Conservation (phyloP, 1,140 invertebrate genomes). For the Ceratina japonica region DNA sequence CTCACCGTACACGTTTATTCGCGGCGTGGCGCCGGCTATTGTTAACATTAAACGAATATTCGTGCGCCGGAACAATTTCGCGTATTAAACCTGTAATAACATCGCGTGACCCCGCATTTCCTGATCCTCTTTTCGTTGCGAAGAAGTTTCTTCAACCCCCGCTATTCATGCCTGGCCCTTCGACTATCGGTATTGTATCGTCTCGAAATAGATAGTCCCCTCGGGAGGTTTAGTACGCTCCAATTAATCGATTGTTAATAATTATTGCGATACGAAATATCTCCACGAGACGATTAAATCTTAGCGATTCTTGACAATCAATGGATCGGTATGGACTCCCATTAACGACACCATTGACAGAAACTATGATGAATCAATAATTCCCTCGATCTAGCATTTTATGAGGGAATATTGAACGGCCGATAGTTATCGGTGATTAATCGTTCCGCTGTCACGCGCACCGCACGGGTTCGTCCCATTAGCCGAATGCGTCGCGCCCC, state of each 20-base stretch:
- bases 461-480: constrained; percentile 46
- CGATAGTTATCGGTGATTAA: constrained; percentile 69
- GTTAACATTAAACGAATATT: constrained; percentile 63
- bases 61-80: constrained; percentile 64
- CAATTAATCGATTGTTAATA: background rate
- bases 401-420: constrained; percentile 65
- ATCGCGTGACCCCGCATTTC: constrained; percentile 48
- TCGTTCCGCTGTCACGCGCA: constrained; percentile 56
- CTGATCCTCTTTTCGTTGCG: constrained; percentile 57
- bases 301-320: constrained; percentile 25
- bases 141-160: background rate
- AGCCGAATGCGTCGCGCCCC: constrained; percentile 45
- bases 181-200: constrained; percentile 45
- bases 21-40: constrained; percentile 39
- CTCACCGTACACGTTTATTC: constrained; percentile 12
- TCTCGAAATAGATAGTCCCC: constrained; percentile 36
- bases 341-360: constrained; percentile 63
- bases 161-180: constrained; percentile 31
- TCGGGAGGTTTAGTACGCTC: background rate
- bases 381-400: constrained; percentile 64
- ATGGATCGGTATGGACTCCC: constrained; percentile 55
- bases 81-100: constrained; percentile 74
- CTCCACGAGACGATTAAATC: too few species aligned
- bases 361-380: constrained; percentile 70
- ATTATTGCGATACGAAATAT: background rate